phyloP scores from a whole-genome alignment of 2,113 vertebrate species.

The Numida meleagris region DNA sequence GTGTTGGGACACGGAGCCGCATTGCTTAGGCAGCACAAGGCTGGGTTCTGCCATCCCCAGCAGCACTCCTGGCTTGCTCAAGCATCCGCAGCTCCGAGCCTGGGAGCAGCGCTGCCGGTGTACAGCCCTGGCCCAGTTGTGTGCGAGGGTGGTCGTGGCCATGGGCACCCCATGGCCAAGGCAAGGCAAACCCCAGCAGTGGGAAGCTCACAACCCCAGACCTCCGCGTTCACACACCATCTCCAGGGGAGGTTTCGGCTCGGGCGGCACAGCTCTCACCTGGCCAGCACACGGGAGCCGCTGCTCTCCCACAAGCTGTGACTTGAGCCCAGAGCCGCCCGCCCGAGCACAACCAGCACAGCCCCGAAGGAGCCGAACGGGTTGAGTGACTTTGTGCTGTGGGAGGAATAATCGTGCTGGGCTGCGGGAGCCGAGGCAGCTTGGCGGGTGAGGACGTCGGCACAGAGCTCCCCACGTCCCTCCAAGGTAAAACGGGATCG shows the following conservation, averaged over 20 bases:
- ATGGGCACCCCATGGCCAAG: background rate
- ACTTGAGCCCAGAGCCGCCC: background rate
- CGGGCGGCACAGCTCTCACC: background rate
- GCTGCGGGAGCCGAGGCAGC: constrained; percentile 23
- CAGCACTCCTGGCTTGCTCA: background rate
- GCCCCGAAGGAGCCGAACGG: constrained; percentile 54
- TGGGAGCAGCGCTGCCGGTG: background rate
- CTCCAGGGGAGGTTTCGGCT: background rate
- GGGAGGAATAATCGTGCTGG: constrained; percentile 58
- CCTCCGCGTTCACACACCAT: background rate
- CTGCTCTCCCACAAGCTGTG: background rate
- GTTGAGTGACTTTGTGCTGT: constrained; percentile 49
- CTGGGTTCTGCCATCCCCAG: background rate
- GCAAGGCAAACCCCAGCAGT: background rate
- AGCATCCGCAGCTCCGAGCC: background rate
- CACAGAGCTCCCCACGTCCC: background rate
- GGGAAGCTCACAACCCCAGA: background rate
- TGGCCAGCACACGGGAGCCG: background rate
- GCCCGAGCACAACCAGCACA: background rate
- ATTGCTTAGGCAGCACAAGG: background rate
- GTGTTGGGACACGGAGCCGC: background rate
- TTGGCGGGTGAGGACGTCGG: constrained; percentile 25
- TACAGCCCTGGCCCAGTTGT: background rate
- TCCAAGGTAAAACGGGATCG: background rate
- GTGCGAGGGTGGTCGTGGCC: background rate